Evolutionary conservation across 2,113 vertebrate genomes (phyloP).

Genomic region (Uropsilus gracilis): DNA sequence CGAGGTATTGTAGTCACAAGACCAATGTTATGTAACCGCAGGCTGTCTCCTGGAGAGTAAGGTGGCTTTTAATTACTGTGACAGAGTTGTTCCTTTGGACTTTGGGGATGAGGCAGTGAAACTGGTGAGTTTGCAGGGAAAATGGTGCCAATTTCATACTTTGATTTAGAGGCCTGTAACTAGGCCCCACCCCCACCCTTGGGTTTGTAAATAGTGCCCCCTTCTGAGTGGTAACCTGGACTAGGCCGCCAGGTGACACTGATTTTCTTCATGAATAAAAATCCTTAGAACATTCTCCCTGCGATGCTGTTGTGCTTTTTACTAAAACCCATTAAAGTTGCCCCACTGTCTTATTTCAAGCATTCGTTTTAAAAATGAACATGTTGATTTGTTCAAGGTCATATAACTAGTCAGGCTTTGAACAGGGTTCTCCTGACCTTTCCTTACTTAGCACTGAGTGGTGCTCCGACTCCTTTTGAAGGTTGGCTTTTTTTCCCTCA

Average conservation of each 20-base stretch:
- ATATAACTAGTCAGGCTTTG: not conserved
- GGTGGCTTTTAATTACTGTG: constrained; percentile 83
- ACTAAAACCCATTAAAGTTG: not conserved
- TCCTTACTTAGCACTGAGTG: not conserved
- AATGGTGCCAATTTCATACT: constrained; percentile 50
- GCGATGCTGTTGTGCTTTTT: not conserved
- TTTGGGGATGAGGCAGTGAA: constrained; percentile 65
- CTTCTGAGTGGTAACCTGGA: constrained; percentile 64
- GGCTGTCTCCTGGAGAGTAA: constrained; percentile 76
- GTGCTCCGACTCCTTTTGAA: not conserved
- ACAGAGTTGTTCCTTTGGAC: constrained; percentile 84
- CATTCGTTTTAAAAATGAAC: not conserved
- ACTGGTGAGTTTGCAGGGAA: constrained; percentile 60
- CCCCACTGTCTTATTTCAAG: not conserved
- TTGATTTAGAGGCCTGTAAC: not conserved
- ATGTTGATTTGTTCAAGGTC: constrained; percentile 56
- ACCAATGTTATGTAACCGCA: constrained; percentile 84
- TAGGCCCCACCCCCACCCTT: constrained; percentile 40
- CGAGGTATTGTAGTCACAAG: constrained; percentile 84
- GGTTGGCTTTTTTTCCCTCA: not conserved
- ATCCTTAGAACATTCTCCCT: not conserved
- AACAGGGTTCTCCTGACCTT: constrained; percentile 24
- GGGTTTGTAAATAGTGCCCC: constrained; percentile 66
- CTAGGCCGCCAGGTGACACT: constrained; percentile 57
- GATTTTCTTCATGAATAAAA: not conserved